A percentile compares a stretch with the other conserved stretches of the same genome.
Evolutionary conservation across 2,797 vertebrate genomes (phyloP).

Genomic region (Peromyscus nudipes): DNA sequence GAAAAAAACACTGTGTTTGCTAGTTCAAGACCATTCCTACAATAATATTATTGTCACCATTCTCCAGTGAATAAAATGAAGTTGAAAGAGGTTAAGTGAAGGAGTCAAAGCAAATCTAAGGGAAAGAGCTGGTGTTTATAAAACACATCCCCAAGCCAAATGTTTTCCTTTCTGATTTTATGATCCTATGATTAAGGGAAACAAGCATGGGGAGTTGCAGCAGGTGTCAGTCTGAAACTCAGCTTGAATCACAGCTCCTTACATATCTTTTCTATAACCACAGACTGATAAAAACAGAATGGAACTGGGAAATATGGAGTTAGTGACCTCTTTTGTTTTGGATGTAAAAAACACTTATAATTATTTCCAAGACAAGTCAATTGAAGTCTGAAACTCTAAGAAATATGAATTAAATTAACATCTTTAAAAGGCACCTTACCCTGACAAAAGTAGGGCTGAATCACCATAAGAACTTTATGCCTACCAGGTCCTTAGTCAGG

Average conservation of each 20-base stretch:
- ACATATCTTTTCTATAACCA: not conserved
- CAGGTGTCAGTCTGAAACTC: not conserved
- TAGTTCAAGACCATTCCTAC: not conserved
- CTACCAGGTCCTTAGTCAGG: not conserved
- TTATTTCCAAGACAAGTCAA: not conserved
- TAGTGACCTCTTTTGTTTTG: no score
- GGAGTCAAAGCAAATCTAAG: not conserved
- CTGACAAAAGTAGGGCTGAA: not conserved
- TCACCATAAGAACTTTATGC: not conserved
- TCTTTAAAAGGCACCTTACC: not conserved
- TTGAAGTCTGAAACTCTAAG: not conserved
- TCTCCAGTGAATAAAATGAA: not conserved
- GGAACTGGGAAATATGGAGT: not conserved
- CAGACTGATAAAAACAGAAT: no score
- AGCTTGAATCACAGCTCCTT: not conserved
- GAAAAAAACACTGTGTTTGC: not conserved
- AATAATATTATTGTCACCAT: not conserved
- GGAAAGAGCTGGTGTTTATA: not conserved
- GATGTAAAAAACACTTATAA: not conserved
- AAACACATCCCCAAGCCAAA: not conserved
- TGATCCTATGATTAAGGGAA: not conserved
- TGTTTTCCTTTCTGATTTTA: not conserved
- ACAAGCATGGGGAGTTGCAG: not conserved
- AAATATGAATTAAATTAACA: conserved; percentile 1
- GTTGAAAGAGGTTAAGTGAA: not conserved